Evolutionary conservation across 2,888 invertebrate genomes (phyloP).

Genomic region (Zhuqinia jingwanae): DNA sequence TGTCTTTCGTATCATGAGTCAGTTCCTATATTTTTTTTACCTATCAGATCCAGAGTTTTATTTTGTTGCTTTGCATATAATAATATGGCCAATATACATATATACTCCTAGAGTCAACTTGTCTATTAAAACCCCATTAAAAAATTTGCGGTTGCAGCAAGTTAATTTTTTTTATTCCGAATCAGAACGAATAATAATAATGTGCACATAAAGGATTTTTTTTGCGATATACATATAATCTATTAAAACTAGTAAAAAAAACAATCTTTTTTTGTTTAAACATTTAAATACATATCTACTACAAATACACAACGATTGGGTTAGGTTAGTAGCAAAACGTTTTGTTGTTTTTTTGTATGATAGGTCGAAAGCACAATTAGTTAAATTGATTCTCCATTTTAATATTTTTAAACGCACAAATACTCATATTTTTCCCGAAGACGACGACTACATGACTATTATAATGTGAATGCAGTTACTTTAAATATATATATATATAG

Average conservation of each 20-base stretch:
- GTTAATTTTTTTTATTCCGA: neutral
- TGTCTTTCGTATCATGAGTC: constrained; percentile 23
- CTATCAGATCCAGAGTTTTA: constrained; percentile 38
- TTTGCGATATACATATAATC: constrained; percentile 19
- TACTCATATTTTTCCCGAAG: constrained; percentile 32
- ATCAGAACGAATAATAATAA: constrained; percentile 9
- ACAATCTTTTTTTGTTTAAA: neutral
- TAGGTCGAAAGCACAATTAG: constrained; percentile 72
- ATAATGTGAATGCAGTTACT: constrained; percentile 62
- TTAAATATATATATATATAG: constrained; percentile 1
- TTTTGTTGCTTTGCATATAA: too few species aligned
- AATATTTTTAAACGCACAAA: constrained; percentile 26
- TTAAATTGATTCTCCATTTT: constrained; percentile 64
- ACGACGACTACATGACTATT: constrained; percentile 64
- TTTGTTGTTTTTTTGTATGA: constrained; percentile 65
- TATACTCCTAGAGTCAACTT: constrained; percentile 29
- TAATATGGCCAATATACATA: constrained; percentile 52
- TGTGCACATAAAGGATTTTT: neutral
- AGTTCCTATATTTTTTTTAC: too few species aligned
- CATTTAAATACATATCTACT: neutral
- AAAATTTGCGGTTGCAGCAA: constrained; percentile 8
- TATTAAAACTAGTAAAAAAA: constrained; percentile 23
- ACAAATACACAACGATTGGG: constrained; percentile 46
- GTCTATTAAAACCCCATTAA: constrained; percentile 4
- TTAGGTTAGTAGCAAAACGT: constrained; percentile 66